Percentiles rank a stretch among this genome's conserved stretches.
These are phyloP conservation scores for Synanthedon myopaeformis DNA, from an alignment of 2,888 invertebrate species.

Conservation along the genomic window DNA sequence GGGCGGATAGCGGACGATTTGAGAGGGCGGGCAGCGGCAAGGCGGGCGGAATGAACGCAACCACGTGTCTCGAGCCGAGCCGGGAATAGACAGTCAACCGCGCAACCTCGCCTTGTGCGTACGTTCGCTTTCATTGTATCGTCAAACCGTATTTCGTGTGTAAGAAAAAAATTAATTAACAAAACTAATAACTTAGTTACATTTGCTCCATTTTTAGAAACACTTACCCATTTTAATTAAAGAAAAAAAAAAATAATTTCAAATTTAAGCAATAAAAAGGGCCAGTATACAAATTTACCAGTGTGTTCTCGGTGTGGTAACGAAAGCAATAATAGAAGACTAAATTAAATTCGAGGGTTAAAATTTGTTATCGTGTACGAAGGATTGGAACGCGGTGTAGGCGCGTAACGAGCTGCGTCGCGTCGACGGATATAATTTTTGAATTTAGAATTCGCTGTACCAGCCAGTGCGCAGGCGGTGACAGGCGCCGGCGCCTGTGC, in stretches of 20 bases:
- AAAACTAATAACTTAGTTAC: not conserved
- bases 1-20: slow-evolving; percentile 29
- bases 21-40: slow-evolving; percentile 8
- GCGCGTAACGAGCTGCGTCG: slow-evolving; percentile 15
- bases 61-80: slow-evolving; percentile 56
- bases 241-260: no score
- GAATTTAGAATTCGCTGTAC: slow-evolving; percentile 13
- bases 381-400: slow-evolving; percentile 14
- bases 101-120: slow-evolving; percentile 34
- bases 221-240: not conserved
- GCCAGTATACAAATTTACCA: not conserved
- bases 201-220: not conserved
- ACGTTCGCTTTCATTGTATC: not conserved
- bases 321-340: slow-evolving; percentile 15
- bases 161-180: not conserved
- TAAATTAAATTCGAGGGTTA: not conserved
- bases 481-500: slow-evolving; percentile 14
- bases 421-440: slow-evolving; percentile 22
- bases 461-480: slow-evolving; percentile 8
- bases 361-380: slow-evolving; percentile 13
- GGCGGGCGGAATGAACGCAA: slow-evolving; percentile 16
- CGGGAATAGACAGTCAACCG: slow-evolving; percentile 63
- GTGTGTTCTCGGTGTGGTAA: slow-evolving; percentile 8
- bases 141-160: not conserved
- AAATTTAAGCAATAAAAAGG: not conserved